Percentiles rank a stretch among this genome's conserved stretches.
phyloP scores from a whole-genome alignment of 2,113 vertebrate genomes.

The Budorcas taxicolor region DNA sequence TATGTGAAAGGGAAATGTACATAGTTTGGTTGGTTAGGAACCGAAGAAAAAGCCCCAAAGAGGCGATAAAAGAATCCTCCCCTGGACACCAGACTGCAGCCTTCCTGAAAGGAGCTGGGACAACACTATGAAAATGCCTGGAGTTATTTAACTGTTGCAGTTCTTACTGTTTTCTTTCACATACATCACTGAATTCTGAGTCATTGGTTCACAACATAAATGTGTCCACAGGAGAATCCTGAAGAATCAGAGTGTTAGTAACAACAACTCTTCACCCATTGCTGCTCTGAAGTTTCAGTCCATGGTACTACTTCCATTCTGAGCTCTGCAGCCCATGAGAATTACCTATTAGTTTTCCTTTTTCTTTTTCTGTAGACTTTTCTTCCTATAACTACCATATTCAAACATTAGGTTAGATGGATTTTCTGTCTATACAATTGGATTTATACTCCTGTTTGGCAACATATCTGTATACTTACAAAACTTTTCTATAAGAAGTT shows the following conservation, averaged over 20 bases:
- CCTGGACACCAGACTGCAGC: not conserved
- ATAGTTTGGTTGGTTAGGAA: not conserved
- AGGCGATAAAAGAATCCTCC: not conserved
- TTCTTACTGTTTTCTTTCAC: slow-evolving; percentile 26
- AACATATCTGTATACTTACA: not conserved
- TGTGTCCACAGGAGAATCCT: not conserved
- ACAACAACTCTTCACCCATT: not conserved
- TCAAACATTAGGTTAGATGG: not conserved
- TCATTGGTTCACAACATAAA: not conserved
- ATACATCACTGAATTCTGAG: not conserved
- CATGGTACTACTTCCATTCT: not conserved
- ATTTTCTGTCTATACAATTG: not conserved
- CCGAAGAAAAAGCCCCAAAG: not conserved
- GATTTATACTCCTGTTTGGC: not conserved
- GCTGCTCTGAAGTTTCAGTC: not conserved
- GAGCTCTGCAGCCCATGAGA: not conserved
- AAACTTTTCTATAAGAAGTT: not conserved
- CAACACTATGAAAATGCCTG: not conserved
- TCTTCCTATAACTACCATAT: not conserved
- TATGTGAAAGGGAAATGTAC: not conserved
- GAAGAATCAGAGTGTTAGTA: not conserved
- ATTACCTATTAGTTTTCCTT: not conserved
- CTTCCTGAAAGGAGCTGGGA: not conserved
- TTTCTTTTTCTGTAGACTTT: not conserved
- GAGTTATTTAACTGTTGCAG: not conserved